Percentiles rank a stretch among this genome's conserved stretches.
These are phyloP conservation scores for Micrasema longulum DNA, from an alignment of 1,140 invertebrate genomes.

Conservation along the genomic window DNA sequence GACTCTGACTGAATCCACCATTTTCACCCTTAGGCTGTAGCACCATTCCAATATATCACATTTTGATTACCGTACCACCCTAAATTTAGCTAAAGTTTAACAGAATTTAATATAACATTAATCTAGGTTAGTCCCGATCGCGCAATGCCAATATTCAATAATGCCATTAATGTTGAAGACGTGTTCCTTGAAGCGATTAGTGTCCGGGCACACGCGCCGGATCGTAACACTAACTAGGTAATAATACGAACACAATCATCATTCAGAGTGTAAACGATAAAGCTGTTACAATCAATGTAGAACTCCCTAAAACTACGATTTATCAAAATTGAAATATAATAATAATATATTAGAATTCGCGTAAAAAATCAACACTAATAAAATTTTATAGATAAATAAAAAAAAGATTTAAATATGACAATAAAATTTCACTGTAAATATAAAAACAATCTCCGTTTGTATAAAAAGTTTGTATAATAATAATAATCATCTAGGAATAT, in stretches of 20 bases:
- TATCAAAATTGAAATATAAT: slow-evolving; percentile 53
- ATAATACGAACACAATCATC: slow-evolving; percentile 55
- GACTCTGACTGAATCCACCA: slow-evolving; percentile 26
- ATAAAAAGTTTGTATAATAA: slow-evolving; percentile 67
- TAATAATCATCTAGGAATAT: slow-evolving; percentile 66
- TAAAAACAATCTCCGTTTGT: slow-evolving; percentile 71
- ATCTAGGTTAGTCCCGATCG: slow-evolving; percentile 71
- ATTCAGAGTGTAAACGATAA: slow-evolving; percentile 53
- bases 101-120: slow-evolving; percentile 64
- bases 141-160: slow-evolving; percentile 69
- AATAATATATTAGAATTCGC: slow-evolving; percentile 66
- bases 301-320: slow-evolving; percentile 50
- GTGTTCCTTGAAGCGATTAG: slow-evolving; percentile 48
- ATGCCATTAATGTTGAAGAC: slow-evolving; percentile 52
- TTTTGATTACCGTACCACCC: slow-evolving; percentile 71
- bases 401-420: slow-evolving; percentile 68
- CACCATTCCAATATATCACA: slow-evolving; percentile 71
- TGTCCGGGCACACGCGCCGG: background rate
- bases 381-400: slow-evolving; percentile 67
- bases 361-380: slow-evolving; percentile 71
- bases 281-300: slow-evolving; percentile 49
- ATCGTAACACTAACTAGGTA: slow-evolving; percentile 53
- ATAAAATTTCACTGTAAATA: slow-evolving; percentile 70
- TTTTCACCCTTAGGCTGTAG: slow-evolving; percentile 61
- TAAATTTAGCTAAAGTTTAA: slow-evolving; percentile 71